phyloP scores from a whole-genome alignment of 2,797 vertebrate genomes.

The Anableps anableps region DNA sequence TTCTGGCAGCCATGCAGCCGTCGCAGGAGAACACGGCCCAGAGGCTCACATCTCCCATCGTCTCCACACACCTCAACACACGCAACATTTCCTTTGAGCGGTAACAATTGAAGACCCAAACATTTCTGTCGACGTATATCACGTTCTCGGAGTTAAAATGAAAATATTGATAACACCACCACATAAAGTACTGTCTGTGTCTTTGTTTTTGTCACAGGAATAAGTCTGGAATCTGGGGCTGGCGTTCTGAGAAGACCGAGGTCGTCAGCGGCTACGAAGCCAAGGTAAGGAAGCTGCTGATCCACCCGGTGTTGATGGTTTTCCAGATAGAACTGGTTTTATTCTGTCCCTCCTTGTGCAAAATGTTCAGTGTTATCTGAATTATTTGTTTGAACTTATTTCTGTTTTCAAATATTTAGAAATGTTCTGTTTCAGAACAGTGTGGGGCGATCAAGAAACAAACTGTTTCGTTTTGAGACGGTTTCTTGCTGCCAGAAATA shows the following conservation, averaged over 20 bases:
- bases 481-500: not conserved
- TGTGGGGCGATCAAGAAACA: not conserved
- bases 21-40: conserved; percentile 93
- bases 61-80: conserved; percentile 95
- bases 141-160: not conserved
- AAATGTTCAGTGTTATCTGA: not conserved
- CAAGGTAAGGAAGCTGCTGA: conserved; percentile 78
- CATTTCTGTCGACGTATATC: not conserved
- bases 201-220: conserved; percentile 80
- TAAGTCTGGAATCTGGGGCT: conserved; percentile 97
- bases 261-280: conserved; percentile 94
- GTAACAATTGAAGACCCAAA: conserved; percentile 64
- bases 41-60: conserved; percentile 92
- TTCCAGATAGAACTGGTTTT: not conserved
- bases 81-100: conserved; percentile 95
- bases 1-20: conserved; percentile 94
- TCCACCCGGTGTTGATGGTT: not conserved
- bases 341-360: not conserved
- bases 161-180: not conserved
- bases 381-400: not conserved
- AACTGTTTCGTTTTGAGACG: not conserved
- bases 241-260: conserved; percentile 96
- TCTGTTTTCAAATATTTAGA: not conserved
- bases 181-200: not conserved
- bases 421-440: not conserved